These are phyloP conservation scores for Dolichotis patagonum DNA, from an alignment of 2,113 vertebrate genomes.

Conservation along the genomic window DNA sequence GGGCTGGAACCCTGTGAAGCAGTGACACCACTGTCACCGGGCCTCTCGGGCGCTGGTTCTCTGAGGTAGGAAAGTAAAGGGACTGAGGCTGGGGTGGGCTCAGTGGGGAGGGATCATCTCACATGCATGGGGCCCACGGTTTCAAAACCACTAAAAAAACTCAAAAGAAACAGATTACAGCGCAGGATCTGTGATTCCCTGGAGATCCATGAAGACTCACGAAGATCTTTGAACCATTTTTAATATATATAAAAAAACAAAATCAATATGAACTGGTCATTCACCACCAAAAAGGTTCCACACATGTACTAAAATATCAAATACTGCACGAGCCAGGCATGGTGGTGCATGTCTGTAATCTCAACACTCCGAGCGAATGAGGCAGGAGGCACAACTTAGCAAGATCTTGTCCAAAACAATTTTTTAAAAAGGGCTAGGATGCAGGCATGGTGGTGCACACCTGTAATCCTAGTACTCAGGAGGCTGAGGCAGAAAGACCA, in stretches of 20 bases:
- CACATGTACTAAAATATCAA: not conserved
- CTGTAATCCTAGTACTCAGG: too few species aligned
- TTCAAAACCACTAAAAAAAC: not conserved
- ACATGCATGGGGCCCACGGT: not conserved
- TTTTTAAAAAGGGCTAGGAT: too few species aligned
- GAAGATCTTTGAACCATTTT: not conserved
- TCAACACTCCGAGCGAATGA: not conserved
- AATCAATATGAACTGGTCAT: too few species aligned
- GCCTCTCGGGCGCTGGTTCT: not conserved
- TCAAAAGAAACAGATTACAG: not conserved
- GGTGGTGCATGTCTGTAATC: not conserved
- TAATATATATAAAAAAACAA: not conserved
- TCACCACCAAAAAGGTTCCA: too few species aligned
- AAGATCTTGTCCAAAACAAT: too few species aligned
- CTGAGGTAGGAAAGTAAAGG: not conserved
- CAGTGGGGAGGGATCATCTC: not conserved
- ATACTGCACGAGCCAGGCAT: not conserved
- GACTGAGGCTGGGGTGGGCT: not conserved
- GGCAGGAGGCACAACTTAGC: too few species aligned
- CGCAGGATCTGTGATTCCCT: not conserved
- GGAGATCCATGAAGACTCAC: not conserved
- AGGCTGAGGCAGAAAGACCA: not conserved
- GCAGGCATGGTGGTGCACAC: too few species aligned
- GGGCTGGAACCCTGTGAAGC: not conserved
- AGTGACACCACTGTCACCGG: not conserved